Evolutionary conservation across 2,888 invertebrate species (phyloP).

Genomic region (Agonopterix arenella): DNA sequence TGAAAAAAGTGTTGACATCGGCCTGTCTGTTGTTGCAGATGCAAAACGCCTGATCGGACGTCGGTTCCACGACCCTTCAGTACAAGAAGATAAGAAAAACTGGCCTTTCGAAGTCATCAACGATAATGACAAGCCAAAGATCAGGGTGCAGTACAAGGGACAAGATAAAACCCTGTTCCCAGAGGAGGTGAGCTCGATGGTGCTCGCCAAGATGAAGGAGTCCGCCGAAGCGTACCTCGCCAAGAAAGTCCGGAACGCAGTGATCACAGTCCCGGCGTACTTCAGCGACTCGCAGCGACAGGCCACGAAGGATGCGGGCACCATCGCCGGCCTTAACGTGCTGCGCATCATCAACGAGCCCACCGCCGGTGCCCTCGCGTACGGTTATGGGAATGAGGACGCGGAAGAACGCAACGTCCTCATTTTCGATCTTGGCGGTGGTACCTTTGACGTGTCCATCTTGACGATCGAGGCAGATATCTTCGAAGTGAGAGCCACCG

Average conservation of each 20-base stretch:
- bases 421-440: constrained; percentile 79
- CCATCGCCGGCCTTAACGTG: too few species aligned
- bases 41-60: constrained; percentile 84
- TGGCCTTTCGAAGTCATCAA: constrained; percentile 88
- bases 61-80: constrained; percentile 84
- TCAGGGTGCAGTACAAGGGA: constrained; percentile 78
- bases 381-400: constrained; percentile 78
- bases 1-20: too few species aligned
- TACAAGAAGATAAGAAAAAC: constrained; percentile 88
- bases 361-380: too few species aligned
- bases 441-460: constrained; percentile 88
- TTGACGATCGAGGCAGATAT: constrained; percentile 92
- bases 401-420: constrained; percentile 85
- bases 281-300: too few species aligned
- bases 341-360: too few species aligned
- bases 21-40: constrained; percentile 70
- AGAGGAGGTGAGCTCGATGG: too few species aligned
- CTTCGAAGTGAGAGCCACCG: constrained; percentile 88
- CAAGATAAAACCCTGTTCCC: constrained; percentile 68
- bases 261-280: too few species aligned
- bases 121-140: constrained; percentile 83
- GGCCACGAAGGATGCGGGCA: too few species aligned
- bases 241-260: too few species aligned
- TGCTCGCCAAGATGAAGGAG: too few species aligned
- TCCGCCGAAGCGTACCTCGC: too few species aligned